Conservation (phyloP, 2,888 invertebrate genomes). For the Sthenelais limicola region DNA sequence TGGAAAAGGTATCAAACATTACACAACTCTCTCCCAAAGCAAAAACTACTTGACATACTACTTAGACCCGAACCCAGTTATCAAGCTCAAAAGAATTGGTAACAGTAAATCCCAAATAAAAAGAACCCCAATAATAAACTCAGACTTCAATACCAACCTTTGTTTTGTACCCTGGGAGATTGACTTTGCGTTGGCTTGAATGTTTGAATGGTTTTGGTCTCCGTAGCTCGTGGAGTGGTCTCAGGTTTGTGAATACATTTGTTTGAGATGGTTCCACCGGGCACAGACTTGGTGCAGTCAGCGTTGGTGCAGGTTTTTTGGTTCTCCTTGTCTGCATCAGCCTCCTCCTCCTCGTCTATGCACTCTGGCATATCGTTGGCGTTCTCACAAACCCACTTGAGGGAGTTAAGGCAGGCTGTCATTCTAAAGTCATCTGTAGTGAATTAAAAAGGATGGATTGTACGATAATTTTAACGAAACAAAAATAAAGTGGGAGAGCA, state of each 20-base stretch:
- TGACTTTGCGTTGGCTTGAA: constrained; percentile 9
- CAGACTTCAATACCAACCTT: too few species aligned
- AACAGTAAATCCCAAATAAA: too few species aligned
- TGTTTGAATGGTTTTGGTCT: background rate
- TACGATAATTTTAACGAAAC: too few species aligned
- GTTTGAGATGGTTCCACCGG: constrained; percentile 55
- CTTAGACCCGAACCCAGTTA: too few species aligned
- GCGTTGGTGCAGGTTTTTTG: constrained; percentile 58
- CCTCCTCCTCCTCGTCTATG: constrained; percentile 8
- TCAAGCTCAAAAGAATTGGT: too few species aligned
- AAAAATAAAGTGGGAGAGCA: too few species aligned
- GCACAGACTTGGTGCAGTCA: constrained; percentile 59
- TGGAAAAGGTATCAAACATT: too few species aligned
- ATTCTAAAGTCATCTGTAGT: constrained; percentile 86
- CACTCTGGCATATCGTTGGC: constrained; percentile 49
- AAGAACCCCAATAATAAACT: too few species aligned
- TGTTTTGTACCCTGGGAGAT: constrained; percentile 7
- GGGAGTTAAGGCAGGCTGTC: constrained; percentile 87
- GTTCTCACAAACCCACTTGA: constrained; percentile 83
- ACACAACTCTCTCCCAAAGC: too few species aligned
- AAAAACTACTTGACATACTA: too few species aligned
- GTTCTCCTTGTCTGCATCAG: constrained; percentile 34
- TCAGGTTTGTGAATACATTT: constrained; percentile 56
- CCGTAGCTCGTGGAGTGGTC: background rate
- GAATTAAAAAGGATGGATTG: too few species aligned